phyloP scores from a whole-genome alignment of 2,888 invertebrate genomes.

The Callimorpha dominula region DNA sequence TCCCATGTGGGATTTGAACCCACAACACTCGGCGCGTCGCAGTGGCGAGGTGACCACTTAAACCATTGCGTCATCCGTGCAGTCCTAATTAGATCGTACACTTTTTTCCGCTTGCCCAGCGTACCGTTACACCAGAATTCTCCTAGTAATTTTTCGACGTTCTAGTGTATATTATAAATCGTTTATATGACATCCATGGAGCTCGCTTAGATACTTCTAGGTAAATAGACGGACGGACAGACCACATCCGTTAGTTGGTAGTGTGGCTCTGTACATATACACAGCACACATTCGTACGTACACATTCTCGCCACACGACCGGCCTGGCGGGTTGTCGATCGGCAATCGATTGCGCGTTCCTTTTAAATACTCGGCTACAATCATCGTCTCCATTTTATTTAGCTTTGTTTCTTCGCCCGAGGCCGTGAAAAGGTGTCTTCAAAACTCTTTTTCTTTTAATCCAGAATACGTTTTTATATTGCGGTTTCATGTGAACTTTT shows the following conservation, averaged over 20 bases:
- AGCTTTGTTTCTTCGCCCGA: constrained; percentile 55
- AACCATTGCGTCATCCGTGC: too few relatives aligned
- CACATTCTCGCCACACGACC: constrained; percentile 52
- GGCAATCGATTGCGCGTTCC: constrained; percentile 76
- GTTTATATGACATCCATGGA: constrained; percentile 56
- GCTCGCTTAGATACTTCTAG: constrained; percentile 52
- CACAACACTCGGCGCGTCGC: too few relatives aligned
- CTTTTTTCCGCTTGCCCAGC: constrained; percentile 40
- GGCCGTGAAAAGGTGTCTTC: constrained; percentile 58
- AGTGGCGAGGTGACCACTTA: too few relatives aligned
- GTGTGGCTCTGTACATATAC: constrained; percentile 31
- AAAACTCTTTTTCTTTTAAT: constrained; percentile 48
- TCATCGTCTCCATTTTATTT: constrained; percentile 56
- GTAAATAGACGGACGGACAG: constrained; percentile 62
- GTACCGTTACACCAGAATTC: constrained; percentile 53
- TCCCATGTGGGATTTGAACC: too few relatives aligned
- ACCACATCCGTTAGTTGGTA: constrained; percentile 71
- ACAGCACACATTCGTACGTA: constrained; percentile 51
- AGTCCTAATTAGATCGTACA: constrained; percentile 37
- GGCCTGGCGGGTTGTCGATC: constrained; percentile 67
- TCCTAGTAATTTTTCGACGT: constrained; percentile 51
- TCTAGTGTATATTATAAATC: constrained; percentile 53
- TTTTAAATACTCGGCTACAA: constrained; percentile 67
- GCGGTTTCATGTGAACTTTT: constrained; percentile 33
- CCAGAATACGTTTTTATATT: constrained; percentile 39